phyloP scores from a whole-genome alignment of 2,888 invertebrate genomes.

The Rhopalosiphum nymphaeae region DNA sequence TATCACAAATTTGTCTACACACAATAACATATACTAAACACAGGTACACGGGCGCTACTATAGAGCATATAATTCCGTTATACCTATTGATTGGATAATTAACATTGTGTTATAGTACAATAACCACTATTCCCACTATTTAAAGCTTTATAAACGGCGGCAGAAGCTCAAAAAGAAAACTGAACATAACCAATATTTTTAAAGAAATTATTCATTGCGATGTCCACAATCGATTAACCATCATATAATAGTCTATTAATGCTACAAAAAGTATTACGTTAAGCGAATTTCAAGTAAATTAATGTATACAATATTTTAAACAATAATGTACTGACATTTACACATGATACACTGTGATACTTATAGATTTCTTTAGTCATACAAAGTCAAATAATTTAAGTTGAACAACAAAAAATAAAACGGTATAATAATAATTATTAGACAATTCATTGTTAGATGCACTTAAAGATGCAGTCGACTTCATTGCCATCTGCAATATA shows the following conservation, averaged over 20 bases:
- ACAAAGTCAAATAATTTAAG: neutral
- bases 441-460: neutral
- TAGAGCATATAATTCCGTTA: neutral
- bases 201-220: neutral
- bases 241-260: neutral
- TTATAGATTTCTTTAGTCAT: neutral
- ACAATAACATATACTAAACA: neutral
- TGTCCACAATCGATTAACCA: neutral
- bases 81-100: conserved; percentile 8
- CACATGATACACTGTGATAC: neutral
- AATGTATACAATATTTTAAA: neutral
- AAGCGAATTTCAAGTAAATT: neutral
- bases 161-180: neutral
- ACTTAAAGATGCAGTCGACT: neutral
- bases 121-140: neutral
- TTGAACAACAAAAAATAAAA: neutral
- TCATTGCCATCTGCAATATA: neutral
- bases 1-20: neutral
- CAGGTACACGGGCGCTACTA: neutral
- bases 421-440: neutral
- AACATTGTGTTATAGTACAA: neutral
- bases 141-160: neutral
- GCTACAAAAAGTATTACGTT: neutral
- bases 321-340: neutral
- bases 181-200: neutral